Base-by-base conservation (phyloP, 2,113 vertebrate species). In the Neogobius melanostomus region DNA sequence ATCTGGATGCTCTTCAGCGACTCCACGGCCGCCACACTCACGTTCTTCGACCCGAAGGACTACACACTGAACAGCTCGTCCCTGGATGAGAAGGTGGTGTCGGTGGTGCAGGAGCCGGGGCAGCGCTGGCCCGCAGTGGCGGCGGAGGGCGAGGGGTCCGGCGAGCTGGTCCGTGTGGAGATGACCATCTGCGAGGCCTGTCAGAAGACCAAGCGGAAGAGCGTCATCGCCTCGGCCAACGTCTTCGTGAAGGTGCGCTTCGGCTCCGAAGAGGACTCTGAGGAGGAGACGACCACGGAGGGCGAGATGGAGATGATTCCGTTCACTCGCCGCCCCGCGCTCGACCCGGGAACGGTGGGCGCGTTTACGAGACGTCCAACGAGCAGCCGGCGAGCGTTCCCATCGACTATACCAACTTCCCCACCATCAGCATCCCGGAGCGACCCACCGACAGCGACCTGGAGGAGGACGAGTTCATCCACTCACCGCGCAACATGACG, bases 201-300 rank as follows among this genome's bases (percentile, higher is more conserved):
- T 87, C 97, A 99, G 93, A 99, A 99, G 82, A 97, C 95, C 81
- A 98, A 98, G 67, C 95, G 98, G 85, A 99, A 97, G 86, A 99
- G 96, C 0, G 86, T 98, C 67, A 93, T 99, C 54, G 95, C 93
- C 44, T 94, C 95, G 0, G 92, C 98, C 0, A 46, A 91, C 0
- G 96, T 95, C 63, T 90, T 89, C 0, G 94, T 98, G 47, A 93
- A 94, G 11, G 96, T 99, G 16, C 96, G 94, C 60, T 98, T 98
- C 0, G 94, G 95, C 9, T 85, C 87, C 0, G 93, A 94, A 70
- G 94, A 95, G 28, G 91, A 93, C 66, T 93, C 91, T 0, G 96
- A 97, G 0, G 94, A 95, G n/a, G 94, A 95, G 28, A 90, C 75
- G 17, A 92, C 93, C 64, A 91, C 83, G 0, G 92, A 91, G 49